phyloP scores from a whole-genome alignment of 2,113 vertebrate genomes.

The Gasterosteus nipponicus region DNA sequence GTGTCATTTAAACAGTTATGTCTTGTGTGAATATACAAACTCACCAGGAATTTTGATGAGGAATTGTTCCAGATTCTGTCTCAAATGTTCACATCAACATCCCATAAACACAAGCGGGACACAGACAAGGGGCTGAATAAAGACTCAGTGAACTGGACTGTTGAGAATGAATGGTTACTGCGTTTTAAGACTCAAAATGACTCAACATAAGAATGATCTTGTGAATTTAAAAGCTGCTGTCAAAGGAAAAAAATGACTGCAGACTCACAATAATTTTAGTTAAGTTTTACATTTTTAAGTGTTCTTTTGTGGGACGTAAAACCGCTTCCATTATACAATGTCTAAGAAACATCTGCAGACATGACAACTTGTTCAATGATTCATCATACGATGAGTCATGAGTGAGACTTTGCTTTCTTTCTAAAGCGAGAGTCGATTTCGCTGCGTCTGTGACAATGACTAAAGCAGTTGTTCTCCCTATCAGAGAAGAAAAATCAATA shows the following conservation, averaged over 20 bases:
- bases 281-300: not conserved
- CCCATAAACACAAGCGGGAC: constrained; percentile 72
- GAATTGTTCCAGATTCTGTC: constrained; percentile 63
- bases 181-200: not conserved
- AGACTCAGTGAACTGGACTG: constrained; percentile 14
- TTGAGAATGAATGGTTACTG: constrained; percentile 4
- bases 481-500: constrained; percentile 25
- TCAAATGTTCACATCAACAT: constrained; percentile 70
- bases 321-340: not conserved
- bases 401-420: constrained; percentile 5
- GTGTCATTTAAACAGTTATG: constrained; percentile 74
- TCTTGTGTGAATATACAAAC: constrained; percentile 71
- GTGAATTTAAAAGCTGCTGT: not conserved
- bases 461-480: not conserved
- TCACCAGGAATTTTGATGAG: constrained; percentile 52
- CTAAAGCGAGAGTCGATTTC: not conserved
- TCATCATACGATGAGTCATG: constrained; percentile 23
- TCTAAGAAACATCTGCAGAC: constrained; percentile 10
- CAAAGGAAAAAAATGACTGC: not conserved
- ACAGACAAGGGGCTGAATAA: constrained; percentile 53
- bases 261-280: not conserved
- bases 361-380: constrained; percentile 19
- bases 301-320: not conserved
- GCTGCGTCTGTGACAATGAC: not conserved
- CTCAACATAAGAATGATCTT: not conserved